Evolutionary conservation across 92 coral and sea anemone genomes (phyloP), one percentile per base, ranked within the genome.

Genomic region (Umimayanthus chanpuru): DNA sequence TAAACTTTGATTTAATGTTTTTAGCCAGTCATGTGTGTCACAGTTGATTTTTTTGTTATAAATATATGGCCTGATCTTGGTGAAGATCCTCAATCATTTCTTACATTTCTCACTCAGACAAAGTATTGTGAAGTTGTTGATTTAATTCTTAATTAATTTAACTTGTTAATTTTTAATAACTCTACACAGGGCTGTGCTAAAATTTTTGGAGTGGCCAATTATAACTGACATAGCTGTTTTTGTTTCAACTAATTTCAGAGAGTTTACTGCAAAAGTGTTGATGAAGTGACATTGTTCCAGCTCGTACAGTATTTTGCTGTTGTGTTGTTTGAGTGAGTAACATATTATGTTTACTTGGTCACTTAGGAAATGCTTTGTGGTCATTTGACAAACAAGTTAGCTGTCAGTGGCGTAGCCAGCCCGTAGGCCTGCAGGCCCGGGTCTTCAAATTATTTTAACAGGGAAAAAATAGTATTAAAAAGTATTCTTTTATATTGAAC

Each of bases 311-410:
- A 94, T 85, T 97, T 97, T 92, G 99, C 99, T 23, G 96, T 96
- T 30, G 99, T 94, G 25, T 91, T 97, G 84, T 97, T 97, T 94
- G 99, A 97, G 99, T 96, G 91, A 95, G 99, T 96, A 76, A 26
- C 26, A 73, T 73, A 3, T 30, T 1, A 3, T 73, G 41, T 23
- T 70, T 0, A 74, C 28, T 40, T 30, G n/a, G 6, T 32, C 2
- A 75, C 47, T 36, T n/a, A 5, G 28, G 25, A 61, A 61, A 20
- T 18, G 26, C 58, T 53, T 2, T 18, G 14, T 12, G 2, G 26
- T 25, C 68, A 61, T 20, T 25, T 61, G 68, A 53, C 15, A 18
- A 61, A 61, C 50, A 23, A 32, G 16, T 76, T 4, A 20, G 80
- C 56, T 76, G 12, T 6, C n/a, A n/a, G n/a, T n/a, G n/a, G n/a